These are phyloP conservation scores for Drosophila putrida DNA, from an alignment of 2,888 invertebrate genomes.

Conservation along the genomic window DNA sequence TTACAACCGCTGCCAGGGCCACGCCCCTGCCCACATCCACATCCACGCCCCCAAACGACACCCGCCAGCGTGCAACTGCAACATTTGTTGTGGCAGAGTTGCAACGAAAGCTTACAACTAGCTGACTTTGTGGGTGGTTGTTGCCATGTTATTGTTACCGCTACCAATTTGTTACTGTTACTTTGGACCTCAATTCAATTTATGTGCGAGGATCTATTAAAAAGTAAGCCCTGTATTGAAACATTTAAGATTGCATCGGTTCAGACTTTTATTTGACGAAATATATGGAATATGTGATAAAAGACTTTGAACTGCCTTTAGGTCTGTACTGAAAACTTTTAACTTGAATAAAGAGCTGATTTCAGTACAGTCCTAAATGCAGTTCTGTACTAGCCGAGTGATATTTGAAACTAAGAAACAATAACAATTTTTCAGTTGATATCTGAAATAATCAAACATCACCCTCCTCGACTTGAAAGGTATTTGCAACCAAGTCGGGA, in stretches of 20 bases:
- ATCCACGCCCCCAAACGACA: neutral
- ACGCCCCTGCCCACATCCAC: conserved; percentile 11
- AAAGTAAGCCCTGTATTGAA: neutral
- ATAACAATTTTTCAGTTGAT: conserved; percentile 23
- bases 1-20: conserved; percentile 38
- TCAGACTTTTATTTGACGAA: conserved; percentile 2
- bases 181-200: conserved; percentile 12
- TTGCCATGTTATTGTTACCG: conserved; percentile 42
- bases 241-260: neutral
- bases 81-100: conserved; percentile 47
- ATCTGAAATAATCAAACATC: conserved; percentile 37
- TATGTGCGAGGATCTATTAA: conserved; percentile 12
- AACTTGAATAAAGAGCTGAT: neutral
- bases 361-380: conserved; percentile 22
- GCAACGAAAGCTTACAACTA: conserved; percentile 15
- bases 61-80: conserved; percentile 31
- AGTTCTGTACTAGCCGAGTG: neutral
- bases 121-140: conserved; percentile 4
- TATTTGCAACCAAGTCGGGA: conserved; percentile 31
- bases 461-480: conserved; percentile 59
- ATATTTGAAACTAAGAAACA: conserved; percentile 6
- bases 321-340: conserved; percentile 13
- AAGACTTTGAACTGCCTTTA: conserved; percentile 20
- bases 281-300: neutral
- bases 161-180: conserved; percentile 50